Conservation (phyloP, 23 tunicate species). For the Aplidium turbinatum region DNA sequence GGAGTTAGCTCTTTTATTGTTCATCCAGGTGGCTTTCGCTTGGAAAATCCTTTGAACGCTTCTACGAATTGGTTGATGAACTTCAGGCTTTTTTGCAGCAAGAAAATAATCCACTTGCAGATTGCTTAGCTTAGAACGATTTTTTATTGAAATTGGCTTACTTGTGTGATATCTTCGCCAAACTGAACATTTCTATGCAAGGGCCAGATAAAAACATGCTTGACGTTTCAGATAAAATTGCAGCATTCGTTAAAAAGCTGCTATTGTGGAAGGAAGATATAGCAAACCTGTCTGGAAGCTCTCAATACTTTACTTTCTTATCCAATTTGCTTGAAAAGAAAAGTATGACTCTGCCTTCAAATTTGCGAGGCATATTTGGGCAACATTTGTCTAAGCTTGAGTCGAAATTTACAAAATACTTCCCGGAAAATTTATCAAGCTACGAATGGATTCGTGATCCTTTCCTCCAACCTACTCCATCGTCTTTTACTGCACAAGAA, state of each 20-base stretch:
- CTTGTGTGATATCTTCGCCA: constrained; percentile 40
- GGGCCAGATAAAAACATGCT: constrained; percentile 35
- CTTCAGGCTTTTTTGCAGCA: constrained; percentile 26
- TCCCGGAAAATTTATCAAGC: constrained; percentile 21
- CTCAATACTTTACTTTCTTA: constrained; percentile 40
- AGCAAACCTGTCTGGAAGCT: constrained; percentile 37
- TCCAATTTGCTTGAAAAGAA: constrained; percentile 39
- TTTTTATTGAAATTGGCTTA: constrained; percentile 39
- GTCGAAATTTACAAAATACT: constrained; percentile 33
- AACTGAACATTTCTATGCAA: constrained; percentile 38
- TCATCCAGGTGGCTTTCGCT: constrained; percentile 47
- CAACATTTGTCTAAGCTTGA: constrained; percentile 25
- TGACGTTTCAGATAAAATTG: constrained; percentile 42
- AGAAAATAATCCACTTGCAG: constrained; percentile 14
- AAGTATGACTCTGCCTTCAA: constrained; percentile 36
- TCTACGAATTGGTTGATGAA: constrained; percentile 33
- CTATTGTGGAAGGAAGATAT: constrained; percentile 31
- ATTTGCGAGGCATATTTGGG: constrained; percentile 25
- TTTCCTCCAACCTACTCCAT: constrained; percentile 21
- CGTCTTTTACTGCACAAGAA: constrained; percentile 32
- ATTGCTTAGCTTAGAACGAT: constrained; percentile 26
- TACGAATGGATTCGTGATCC: constrained; percentile 34
- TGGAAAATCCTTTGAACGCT: constrained; percentile 47
- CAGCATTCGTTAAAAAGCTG: constrained; percentile 40
- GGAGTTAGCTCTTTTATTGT: constrained; percentile 40